Evolutionary conservation across 1,140 invertebrate species (phyloP).

Genomic region (Calliopsis andreniformis): DNA sequence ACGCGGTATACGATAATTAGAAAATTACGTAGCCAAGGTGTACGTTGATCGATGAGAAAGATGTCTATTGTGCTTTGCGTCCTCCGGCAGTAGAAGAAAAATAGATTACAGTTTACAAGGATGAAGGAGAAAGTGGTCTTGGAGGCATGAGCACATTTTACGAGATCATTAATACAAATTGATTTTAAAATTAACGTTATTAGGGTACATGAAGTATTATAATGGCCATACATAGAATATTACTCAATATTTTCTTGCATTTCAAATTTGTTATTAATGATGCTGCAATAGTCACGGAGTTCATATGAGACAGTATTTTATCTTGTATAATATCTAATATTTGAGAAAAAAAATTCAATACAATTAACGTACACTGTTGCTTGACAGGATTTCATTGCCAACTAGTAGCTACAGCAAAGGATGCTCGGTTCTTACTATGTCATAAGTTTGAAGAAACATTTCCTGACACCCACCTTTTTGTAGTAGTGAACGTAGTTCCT

Average conservation of each 20-base stretch:
- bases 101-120: constrained; percentile 12
- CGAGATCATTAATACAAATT: constrained; percentile 14
- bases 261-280: too few relatives aligned
- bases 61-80: background rate
- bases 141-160: background rate
- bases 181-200: background rate
- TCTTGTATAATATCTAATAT: background rate
- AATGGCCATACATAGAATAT: too few relatives aligned
- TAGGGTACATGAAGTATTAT: background rate
- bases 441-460: background rate
- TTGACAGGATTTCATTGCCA: background rate
- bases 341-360: too few relatives aligned
- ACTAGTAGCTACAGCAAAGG: background rate
- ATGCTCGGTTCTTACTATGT: background rate
- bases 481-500: background rate
- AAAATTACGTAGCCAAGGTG: constrained; percentile 1
- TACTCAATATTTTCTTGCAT: too few relatives aligned
- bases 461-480: background rate
- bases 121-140: constrained; percentile 17
- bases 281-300: too few relatives aligned
- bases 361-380: too few relatives aligned
- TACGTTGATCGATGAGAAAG: background rate
- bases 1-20: constrained; percentile 25
- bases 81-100: background rate
- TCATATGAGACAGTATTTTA: too few relatives aligned